Evolutionary conservation across 2,113 vertebrate genomes (phyloP).

Genomic region (Tupaia tana): DNA sequence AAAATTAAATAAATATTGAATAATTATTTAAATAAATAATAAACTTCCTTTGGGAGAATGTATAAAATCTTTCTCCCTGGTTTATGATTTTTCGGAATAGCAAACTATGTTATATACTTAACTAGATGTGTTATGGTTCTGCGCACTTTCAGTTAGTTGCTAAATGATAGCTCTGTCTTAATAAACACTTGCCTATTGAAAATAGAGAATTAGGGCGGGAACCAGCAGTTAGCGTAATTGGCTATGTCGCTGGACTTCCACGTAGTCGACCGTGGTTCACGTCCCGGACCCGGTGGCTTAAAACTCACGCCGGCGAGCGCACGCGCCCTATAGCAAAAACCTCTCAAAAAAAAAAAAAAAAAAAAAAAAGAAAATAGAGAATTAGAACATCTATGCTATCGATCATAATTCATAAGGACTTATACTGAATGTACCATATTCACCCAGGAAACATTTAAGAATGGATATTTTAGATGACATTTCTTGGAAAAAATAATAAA

Average conservation of each 20-base stretch:
- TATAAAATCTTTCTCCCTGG: constrained; percentile 40
- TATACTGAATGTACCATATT: background rate
- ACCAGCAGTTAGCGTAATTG: too few relatives aligned
- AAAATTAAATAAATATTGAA: too few relatives aligned
- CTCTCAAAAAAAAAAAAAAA: too few relatives aligned
- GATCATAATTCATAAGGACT: constrained; percentile 55
- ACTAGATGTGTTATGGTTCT: constrained; percentile 18
- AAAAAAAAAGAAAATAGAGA: constrained; percentile 66
- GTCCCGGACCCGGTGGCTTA: too few relatives aligned
- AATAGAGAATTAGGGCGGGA: constrained; percentile 63
- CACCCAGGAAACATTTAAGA: constrained; percentile 55
- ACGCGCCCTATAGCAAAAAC: too few relatives aligned
- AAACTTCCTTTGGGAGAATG: background rate
- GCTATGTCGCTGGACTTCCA: too few relatives aligned
- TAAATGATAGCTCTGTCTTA: constrained; percentile 50
- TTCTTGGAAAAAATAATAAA: constrained; percentile 26
- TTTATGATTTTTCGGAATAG: constrained; percentile 60
- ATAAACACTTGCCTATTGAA: constrained; percentile 57
- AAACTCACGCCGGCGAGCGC: too few relatives aligned
- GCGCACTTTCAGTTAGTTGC: constrained; percentile 27
- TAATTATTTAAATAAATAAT: background rate
- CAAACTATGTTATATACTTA: constrained; percentile 24
- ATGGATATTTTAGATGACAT: constrained; percentile 45
- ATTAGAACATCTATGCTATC: constrained; percentile 39
- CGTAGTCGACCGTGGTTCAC: too few relatives aligned